Evolutionary conservation across 2,113 vertebrate genomes (phyloP).

Genomic region (Tursiops truncatus): DNA sequence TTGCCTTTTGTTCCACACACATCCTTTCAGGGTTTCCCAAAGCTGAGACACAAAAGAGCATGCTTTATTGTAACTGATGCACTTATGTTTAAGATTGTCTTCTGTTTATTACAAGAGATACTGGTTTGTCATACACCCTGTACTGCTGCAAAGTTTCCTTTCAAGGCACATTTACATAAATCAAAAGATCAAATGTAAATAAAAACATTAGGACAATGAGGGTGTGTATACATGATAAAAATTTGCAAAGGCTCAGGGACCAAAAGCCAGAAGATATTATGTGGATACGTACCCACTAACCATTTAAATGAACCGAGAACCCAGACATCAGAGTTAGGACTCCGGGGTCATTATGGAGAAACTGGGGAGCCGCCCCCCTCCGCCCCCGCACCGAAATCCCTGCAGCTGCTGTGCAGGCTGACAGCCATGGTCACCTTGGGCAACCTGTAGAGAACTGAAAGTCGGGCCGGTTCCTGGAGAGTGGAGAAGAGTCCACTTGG

Average conservation of each 20-base stretch:
- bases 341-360: not conserved
- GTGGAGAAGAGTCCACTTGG: not conserved
- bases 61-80: too few species aligned
- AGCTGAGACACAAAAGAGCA: not conserved
- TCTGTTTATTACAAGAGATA: not conserved
- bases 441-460: constrained; percentile 39
- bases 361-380: not conserved
- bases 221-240: not conserved
- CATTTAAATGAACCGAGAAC: accelerated
- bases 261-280: not conserved
- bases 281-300: accelerated
- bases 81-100: not conserved
- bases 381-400: not conserved
- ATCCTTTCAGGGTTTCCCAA: not conserved
- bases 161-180: not conserved
- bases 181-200: not conserved
- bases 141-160: not conserved
- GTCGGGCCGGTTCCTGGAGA: constrained; percentile 18
- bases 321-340: not conserved
- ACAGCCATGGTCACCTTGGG: accelerated
- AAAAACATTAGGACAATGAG: not conserved
- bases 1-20: accelerated
- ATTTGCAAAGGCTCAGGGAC: not conserved
- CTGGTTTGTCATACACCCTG: not conserved
- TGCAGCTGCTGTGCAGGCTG: not conserved